phyloP scores from a whole-genome alignment of 1,140 invertebrate genomes.

The Plectus sambesii region DNA sequence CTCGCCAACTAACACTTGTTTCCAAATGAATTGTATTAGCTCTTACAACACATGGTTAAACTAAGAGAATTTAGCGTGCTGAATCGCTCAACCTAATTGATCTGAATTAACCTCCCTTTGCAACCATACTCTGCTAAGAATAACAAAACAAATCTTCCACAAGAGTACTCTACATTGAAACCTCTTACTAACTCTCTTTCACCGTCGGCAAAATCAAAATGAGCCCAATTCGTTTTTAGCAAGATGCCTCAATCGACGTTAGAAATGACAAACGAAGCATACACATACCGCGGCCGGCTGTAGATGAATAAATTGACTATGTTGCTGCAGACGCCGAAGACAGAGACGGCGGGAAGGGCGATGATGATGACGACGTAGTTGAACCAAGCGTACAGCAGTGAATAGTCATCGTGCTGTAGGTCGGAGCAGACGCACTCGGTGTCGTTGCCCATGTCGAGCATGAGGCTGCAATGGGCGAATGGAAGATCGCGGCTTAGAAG shows the following conservation, averaged over 20 bases:
- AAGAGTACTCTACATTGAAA: not conserved
- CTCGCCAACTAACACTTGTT: not conserved
- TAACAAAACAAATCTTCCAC: not conserved
- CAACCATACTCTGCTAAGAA: too few relatives aligned
- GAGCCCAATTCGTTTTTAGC: not conserved
- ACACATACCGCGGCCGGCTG: conserved; percentile 29
- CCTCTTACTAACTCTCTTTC: not conserved
- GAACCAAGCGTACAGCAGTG: conserved; percentile 44
- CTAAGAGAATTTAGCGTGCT: too few relatives aligned
- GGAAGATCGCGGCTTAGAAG: too few relatives aligned
- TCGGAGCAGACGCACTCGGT: conserved; percentile 33
- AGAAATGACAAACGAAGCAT: too few relatives aligned
- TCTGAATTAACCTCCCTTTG: too few relatives aligned
- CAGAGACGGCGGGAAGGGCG: conserved; percentile 33
- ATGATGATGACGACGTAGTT: conserved; percentile 42
- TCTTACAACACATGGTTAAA: too few relatives aligned
- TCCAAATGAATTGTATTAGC: too few relatives aligned
- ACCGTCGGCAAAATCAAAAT: not conserved
- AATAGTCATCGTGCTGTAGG: conserved; percentile 41
- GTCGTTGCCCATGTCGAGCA: too few relatives aligned
- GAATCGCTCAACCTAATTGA: too few relatives aligned
- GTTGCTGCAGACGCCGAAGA: conserved; percentile 41
- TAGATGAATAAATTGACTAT: conserved; percentile 41
- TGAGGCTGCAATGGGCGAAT: too few relatives aligned
- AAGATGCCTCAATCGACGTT: not conserved